Conservation (phyloP, 2,888 invertebrate genomes). For the Zeuzera pyrina region DNA sequence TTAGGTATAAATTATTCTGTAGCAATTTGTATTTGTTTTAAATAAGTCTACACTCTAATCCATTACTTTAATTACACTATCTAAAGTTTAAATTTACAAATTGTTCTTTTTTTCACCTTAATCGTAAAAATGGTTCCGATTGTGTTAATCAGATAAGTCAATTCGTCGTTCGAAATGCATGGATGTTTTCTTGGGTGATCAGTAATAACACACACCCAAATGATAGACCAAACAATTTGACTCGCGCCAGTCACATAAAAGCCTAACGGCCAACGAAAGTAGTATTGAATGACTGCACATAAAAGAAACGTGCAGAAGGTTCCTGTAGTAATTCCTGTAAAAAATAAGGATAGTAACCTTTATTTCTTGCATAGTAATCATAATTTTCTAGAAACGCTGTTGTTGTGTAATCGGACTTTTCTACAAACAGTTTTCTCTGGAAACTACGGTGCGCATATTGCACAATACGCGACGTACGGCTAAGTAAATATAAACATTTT, state of each 20-base stretch:
- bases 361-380: no score
- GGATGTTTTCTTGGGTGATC: slow-evolving; percentile 76
- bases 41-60: no score
- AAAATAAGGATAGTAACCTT: slow-evolving; percentile 4
- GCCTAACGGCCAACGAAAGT: slow-evolving; percentile 76
- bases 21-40: no score
- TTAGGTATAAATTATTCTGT: no score
- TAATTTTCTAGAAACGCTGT: no score
- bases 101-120: slow-evolving; percentile 44
- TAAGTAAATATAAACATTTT: neutral
- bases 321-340: slow-evolving; percentile 61
- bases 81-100: no score
- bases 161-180: slow-evolving; percentile 74
- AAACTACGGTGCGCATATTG: no score
- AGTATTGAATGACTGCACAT: slow-evolving; percentile 75
- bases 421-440: no score
- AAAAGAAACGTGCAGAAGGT: slow-evolving; percentile 79
- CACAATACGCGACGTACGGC: no score
- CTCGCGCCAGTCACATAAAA: slow-evolving; percentile 75
- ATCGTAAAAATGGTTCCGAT: slow-evolving; percentile 63
- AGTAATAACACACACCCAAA: slow-evolving; percentile 73
- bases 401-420: no score
- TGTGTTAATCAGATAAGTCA: slow-evolving; percentile 71
- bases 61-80: no score
- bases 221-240: slow-evolving; percentile 62